Base-by-base conservation (phyloP, 2,888 invertebrate species). In the Microctonus brassicae region DNA sequence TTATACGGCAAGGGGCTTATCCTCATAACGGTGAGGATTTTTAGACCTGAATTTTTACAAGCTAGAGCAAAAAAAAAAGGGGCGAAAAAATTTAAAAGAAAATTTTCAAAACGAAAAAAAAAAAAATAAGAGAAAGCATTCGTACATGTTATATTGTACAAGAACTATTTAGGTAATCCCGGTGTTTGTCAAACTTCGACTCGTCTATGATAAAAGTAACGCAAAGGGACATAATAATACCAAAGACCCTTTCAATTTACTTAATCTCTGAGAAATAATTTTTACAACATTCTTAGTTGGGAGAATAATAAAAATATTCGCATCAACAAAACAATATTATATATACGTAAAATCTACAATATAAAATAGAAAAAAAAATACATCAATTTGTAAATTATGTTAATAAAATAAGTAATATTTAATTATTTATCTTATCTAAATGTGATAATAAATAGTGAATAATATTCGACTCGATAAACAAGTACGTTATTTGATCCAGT, bases 1-100 rank as follows among this genome's bases (percentile, higher is more conserved):
- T 60, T 60, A n/a, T n/a, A 60, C 60, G 20, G 34, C 13, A 20
- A 60, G 34, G 34, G 22, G 60, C 22, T 60, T 20, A 60, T 60
- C 36, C 34, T 7, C 34, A 20, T 34, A 17, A 17, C 47, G 13
- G 20, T n/a, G n/a, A n/a, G 34, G 60, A 33, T 60, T 22, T 22
- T 20, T 20, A 33, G 34, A 60, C 60, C 34, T 60, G 17, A 36
- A 34, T 34, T 60, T 60, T 60, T 60, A 36, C 33, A 60, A 36
- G 34, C 34, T 33, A 20, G 20, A 60, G 11, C 33, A 60, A 34
- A 34, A 60, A 33, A 34, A 58, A 17, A 34, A 33, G 33, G 34
- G 20, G 33, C 3, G 22, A 60, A 33, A 36, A 20, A 34, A 11
- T 60, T 34, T 4, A 22, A 17, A 17, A 36, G n/a, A 60, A 60